Conservation (phyloP, 2,113 vertebrate genomes). For the Notothenia rossii region DNA sequence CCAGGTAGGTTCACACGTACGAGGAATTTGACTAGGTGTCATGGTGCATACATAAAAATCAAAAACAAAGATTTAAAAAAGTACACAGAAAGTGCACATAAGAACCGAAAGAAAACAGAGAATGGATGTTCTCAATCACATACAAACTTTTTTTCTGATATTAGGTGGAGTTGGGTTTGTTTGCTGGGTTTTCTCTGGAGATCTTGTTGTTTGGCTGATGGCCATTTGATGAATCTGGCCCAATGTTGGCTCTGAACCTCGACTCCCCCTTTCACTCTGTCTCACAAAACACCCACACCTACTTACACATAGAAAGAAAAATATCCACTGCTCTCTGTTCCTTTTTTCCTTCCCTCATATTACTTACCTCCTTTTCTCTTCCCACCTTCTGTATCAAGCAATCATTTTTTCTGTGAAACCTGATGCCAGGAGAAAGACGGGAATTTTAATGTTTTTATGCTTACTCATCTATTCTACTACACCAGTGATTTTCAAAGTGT, state of each 20-base stretch:
- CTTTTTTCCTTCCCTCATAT: neutral
- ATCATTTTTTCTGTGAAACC: constrained; percentile 31
- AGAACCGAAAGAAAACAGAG: neutral
- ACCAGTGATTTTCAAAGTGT: no score
- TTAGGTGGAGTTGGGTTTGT: neutral
- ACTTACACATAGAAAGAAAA: neutral
- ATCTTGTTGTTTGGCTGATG: neutral
- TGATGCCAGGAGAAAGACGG: constrained; percentile 22
- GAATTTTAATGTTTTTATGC: constrained; percentile 24
- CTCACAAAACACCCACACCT: constrained; percentile 16
- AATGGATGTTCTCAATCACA: neutral
- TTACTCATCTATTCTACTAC: no score
- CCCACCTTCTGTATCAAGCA: no score
- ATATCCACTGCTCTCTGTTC: neutral
- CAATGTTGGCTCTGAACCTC: neutral
- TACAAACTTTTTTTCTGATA: neutral
- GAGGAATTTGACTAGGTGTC: no score
- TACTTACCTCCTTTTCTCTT: no score
- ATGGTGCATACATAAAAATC: no score
- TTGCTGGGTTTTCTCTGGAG: constrained; percentile 15
- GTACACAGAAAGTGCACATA: no score
- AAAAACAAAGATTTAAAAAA: no score
- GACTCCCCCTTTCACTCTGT: neutral
- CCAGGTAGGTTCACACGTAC: no score
- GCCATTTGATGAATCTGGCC: neutral